Conservation (phyloP, 2,113 vertebrate species). For the Corvus moneduloides region DNA sequence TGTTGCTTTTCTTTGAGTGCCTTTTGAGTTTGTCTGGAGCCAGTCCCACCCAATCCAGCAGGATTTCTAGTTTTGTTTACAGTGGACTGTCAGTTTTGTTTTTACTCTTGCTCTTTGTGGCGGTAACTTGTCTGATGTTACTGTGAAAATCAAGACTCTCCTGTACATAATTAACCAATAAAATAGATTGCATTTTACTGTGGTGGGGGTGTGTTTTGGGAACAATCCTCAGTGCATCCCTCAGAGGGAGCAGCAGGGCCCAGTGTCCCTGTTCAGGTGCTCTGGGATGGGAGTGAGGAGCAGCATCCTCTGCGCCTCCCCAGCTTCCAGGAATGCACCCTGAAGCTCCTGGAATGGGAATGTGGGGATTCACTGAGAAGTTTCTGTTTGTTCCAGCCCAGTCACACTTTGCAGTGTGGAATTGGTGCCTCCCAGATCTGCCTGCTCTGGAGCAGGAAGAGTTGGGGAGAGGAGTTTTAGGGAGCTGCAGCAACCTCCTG, state of each 20-base stretch:
- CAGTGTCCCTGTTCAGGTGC: not conserved
- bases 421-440: not conserved
- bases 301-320: not conserved
- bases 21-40: constrained; percentile 40
- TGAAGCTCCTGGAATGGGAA: not conserved
- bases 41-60: not conserved
- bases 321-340: not conserved
- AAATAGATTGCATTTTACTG: constrained; percentile 49
- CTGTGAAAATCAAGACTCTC: constrained; percentile 34
- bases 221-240: not conserved
- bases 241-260: not conserved
- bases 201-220: not conserved
- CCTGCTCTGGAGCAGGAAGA: not conserved
- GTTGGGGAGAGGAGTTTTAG: rapidly evolving
- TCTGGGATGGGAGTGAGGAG: not conserved
- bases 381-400: not conserved
- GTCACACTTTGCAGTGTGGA: not conserved
- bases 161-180: constrained; percentile 65
- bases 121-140: not conserved
- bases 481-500: not conserved
- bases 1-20: constrained; percentile 12
- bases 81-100: constrained; percentile 34
- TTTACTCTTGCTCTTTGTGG: constrained; percentile 12
- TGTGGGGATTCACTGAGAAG: rapidly evolving
- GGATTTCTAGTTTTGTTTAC: constrained; percentile 31